phyloP scores from a whole-genome alignment of 2,113 vertebrate genomes.

The Galeopterus variegatus region DNA sequence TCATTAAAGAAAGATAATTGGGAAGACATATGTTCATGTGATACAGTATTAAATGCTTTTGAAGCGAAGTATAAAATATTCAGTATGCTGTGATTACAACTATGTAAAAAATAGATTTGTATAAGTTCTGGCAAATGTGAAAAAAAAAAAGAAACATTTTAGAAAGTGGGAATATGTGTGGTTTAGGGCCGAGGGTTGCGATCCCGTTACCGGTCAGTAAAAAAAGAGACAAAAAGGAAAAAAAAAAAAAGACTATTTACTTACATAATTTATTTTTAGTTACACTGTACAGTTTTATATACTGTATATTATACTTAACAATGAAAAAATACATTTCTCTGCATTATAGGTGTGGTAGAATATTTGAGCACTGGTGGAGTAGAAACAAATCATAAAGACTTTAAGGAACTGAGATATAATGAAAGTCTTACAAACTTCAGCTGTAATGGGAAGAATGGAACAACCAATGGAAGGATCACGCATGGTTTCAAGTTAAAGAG shows the following conservation, averaged over 20 bases:
- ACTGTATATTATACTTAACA: background rate
- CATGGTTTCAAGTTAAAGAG: conserved; percentile 99
- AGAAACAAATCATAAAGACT: conserved; percentile 99
- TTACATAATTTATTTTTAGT: conserved; percentile 1
- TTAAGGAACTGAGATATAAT: conserved; percentile 98
- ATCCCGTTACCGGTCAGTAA: too few species aligned
- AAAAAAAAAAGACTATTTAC: conserved; percentile 50
- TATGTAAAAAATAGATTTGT: conserved; percentile 27
- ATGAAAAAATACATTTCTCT: background rate
- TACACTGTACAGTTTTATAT: background rate
- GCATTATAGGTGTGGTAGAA: conserved; percentile 95
- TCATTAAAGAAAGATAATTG: conserved; percentile 11
- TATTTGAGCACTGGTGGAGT: conserved; percentile 98
- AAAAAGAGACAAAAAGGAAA: too few species aligned
- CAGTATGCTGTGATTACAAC: background rate
- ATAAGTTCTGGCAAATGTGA: background rate
- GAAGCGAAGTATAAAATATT: conserved; percentile 4
- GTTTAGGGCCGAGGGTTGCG: too few species aligned
- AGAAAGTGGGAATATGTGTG: background rate
- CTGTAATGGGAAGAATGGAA: conserved; percentile 97
- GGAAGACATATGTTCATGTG: background rate
- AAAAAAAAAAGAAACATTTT: background rate
- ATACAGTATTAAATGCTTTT: background rate
- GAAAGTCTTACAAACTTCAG: conserved; percentile 99
- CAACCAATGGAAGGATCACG: conserved; percentile 96